phyloP scores from a whole-genome alignment of 2,113 vertebrate genomes.

The Sinocyclocheilus rhinocerous region DNA sequence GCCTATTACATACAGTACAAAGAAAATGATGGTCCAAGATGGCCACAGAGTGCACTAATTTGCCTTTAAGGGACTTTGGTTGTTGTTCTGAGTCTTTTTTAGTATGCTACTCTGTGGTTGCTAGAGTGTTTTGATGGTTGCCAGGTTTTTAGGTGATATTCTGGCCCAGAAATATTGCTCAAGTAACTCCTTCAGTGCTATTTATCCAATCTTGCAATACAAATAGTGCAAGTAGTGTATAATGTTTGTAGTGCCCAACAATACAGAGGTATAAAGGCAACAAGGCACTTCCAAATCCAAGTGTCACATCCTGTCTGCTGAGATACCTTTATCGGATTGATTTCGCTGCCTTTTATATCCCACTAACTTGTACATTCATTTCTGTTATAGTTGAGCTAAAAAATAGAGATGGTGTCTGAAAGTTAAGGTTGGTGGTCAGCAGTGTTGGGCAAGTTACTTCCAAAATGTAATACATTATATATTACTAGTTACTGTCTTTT shows the following conservation, averaged over 20 bases:
- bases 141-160: neutral
- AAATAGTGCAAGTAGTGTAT: neutral
- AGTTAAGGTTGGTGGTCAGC: no score
- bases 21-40: neutral
- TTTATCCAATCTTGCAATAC: neutral
- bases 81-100: neutral
- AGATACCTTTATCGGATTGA: neutral
- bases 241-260: neutral
- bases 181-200: neutral
- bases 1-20: neutral
- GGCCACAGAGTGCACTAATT: neutral
- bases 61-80: neutral
- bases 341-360: neutral
- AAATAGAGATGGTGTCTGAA: no score
- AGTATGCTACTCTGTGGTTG: no score
- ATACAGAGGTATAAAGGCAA: neutral
- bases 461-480: no score
- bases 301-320: no score
- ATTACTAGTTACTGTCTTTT: no score
- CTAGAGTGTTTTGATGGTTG: neutral
- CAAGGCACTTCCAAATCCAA: no score
- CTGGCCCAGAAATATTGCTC: neutral
- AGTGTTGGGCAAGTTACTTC: no score
- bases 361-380: neutral
- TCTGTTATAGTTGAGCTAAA: no score